Evolutionary conservation across 2,888 invertebrate species (phyloP).

Genomic region (Rotaria macrura): DNA sequence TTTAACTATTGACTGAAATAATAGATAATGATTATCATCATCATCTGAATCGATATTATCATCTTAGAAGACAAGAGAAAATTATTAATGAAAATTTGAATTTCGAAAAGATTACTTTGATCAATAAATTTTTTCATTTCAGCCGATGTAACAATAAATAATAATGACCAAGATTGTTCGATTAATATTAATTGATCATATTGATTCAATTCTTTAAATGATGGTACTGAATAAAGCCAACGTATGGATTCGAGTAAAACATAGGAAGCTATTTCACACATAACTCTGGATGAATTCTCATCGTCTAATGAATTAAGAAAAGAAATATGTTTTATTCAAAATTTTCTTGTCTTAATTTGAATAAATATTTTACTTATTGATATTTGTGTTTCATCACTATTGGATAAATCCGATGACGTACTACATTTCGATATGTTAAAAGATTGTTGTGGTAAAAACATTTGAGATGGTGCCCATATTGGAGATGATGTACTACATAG

Average conservation of each 20-base stretch:
- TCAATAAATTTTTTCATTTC: background rate
- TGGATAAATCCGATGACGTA: background rate
- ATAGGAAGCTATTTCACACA: background rate
- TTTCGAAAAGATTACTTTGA: background rate
- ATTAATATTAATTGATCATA: slow-evolving; percentile 1
- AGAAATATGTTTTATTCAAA: no score
- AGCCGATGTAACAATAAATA: background rate
- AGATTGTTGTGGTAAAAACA: background rate
- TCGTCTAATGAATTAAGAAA: no score
- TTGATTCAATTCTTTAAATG: background rate
- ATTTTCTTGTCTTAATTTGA: no score
- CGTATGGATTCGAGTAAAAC: background rate
- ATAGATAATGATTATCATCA: background rate
- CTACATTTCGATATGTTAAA: background rate
- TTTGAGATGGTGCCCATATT: background rate
- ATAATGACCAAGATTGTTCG: background rate
- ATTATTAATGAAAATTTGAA: background rate
- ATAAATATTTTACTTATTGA: background rate
- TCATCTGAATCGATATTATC: background rate
- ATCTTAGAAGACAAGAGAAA: background rate
- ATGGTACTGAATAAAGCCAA: background rate
- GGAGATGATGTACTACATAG: background rate
- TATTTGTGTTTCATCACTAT: background rate
- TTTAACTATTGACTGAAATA: background rate
- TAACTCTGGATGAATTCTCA: background rate